Evolutionary conservation across 2,113 vertebrate genomes (phyloP), one percentile per base, ranked within the genome.

Genomic region (Danio rerio): DNA sequence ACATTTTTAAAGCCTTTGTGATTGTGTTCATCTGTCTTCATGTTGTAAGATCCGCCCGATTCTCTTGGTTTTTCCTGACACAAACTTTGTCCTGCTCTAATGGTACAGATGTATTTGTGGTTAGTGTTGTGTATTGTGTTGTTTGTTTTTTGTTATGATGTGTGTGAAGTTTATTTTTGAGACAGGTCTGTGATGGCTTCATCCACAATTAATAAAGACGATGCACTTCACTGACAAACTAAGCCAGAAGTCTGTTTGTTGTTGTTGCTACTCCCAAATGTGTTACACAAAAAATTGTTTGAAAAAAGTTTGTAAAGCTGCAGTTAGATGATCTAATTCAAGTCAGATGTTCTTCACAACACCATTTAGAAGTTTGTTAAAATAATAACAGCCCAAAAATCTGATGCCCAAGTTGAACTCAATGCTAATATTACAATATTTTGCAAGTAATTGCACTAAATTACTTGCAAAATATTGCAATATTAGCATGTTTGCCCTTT

Each of bases 171-270:
- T 77, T 40, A 16, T 83, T 78, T 81, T 78, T 70, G 80, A 81
- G 83, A 77, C 81, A 76, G 81, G 43, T 47, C 58, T 72, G 72
- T 83, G 83, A 85, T 85, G 81, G 56, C 81, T 86, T 80, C 83
- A 83, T 86, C 87, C 83, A 88, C 82, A 83, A 71, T 86, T 80
- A 71, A 83, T 78, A 78, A 86, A 84, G 75, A 76, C 80, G 15
- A 84, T 83, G 78, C 63, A 77, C 74, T 86, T 83, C 55, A 58
- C 84, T 86, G 84, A 82, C 83, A 49, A 87, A 76, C 42, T 31
- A 31, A 31, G 31, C 31, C 31, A 31, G 31, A 31, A 31, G 31
- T 31, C 31, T 31, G 31, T 31, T 31, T 31, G 31, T 31, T 31
- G 31, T 31, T 31, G 31, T 31, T 31, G 31, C 31, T 31, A 3